Evolutionary conservation across 2,888 invertebrate species (phyloP), one percentile per base, ranked within the genome.

Genomic region (Pterostichus madidus): DNA sequence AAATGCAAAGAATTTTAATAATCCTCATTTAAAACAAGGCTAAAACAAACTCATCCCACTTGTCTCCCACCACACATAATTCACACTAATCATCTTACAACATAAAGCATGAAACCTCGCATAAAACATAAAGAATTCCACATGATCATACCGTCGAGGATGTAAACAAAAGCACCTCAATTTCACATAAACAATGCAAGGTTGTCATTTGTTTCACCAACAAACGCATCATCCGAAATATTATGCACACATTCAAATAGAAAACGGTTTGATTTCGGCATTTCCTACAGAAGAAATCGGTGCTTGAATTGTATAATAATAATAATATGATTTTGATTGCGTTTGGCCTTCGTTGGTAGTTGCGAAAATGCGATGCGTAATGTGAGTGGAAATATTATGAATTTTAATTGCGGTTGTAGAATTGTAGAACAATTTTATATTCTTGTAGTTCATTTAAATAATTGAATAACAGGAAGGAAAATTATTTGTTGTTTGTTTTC

Each of bases 171-270:
- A 64, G 32, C 13, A 35, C 39, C 13, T 15, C 39, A 64, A 64
- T 59, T 59, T 59, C 64, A 32, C n/a, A n/a, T 2, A n/a, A 64
- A 64, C 64, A 64, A 64, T 64, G 64, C 32, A 64, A 64, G 64
- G 64, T 64, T 32, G 35, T 64, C n/a, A 64, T 64, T 39, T 64
- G 64, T 64, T 39, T 8, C 64, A 64, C 11, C 35, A 4, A 39
- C n/a, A 35, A 32, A 35, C 31, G 31, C 24, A 24, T 52, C 52
- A 52, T 2, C 2, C 52, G n/a, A 52, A 3, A 52, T 13, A 52
- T 39, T 3, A 39, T 39, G 39, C 39, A 39, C 39, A 39, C 39
- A 39, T 39, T 39, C 1, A 39, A 39, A 39, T 39, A 7, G 5
- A 39, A 5, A 7, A 39, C 39, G 39, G 0, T 39, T 39, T 39